These are phyloP conservation scores for Trichopria drosophilae DNA, from an alignment of 2,888 invertebrate species.

Conservation along the genomic window DNA sequence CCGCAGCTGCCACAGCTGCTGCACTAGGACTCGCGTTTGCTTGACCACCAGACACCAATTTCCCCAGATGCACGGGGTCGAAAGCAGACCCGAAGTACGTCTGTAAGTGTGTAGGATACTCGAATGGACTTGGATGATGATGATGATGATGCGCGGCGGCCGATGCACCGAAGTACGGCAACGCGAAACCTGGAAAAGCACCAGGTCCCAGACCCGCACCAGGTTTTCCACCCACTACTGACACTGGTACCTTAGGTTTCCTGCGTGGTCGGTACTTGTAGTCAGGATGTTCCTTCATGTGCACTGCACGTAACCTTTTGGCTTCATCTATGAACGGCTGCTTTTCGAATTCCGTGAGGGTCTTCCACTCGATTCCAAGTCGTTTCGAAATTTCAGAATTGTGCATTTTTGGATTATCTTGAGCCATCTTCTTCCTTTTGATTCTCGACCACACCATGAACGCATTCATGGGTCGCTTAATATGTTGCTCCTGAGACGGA, in stretches of 20 bases:
- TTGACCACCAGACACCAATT: conserved; percentile 59
- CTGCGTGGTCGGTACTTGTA: conserved; percentile 87
- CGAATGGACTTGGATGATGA: conserved; percentile 63
- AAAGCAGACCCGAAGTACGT: conserved; percentile 77
- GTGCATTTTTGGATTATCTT: conserved; percentile 93
- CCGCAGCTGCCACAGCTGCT: conserved; percentile 56
- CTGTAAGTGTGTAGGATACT: conserved; percentile 68
- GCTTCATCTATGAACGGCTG: conserved; percentile 95
- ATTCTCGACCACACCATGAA: conserved; percentile 97
- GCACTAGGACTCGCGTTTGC: conserved; percentile 58
- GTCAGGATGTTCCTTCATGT: conserved; percentile 91
- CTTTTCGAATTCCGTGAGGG: conserved; percentile 83
- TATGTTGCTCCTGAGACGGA: conserved; percentile 69
- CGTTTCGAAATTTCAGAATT: conserved; percentile 89
- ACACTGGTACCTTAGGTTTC: conserved; percentile 77
- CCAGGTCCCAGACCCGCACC: conserved; percentile 50
- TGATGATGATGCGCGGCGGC: conserved; percentile 54
- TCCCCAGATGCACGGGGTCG: conserved; percentile 68
- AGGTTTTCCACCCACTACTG: conserved; percentile 67
- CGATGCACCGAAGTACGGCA: conserved; percentile 68
- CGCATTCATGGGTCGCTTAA: conserved; percentile 97
- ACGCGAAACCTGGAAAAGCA: conserved; percentile 68
- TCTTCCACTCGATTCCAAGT: conserved; percentile 91
- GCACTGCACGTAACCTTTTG: conserved; percentile 80
- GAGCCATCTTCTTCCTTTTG: conserved; percentile 87